Conservation (phyloP, 2,113 vertebrate genomes). For the Aplodontia rufa region DNA sequence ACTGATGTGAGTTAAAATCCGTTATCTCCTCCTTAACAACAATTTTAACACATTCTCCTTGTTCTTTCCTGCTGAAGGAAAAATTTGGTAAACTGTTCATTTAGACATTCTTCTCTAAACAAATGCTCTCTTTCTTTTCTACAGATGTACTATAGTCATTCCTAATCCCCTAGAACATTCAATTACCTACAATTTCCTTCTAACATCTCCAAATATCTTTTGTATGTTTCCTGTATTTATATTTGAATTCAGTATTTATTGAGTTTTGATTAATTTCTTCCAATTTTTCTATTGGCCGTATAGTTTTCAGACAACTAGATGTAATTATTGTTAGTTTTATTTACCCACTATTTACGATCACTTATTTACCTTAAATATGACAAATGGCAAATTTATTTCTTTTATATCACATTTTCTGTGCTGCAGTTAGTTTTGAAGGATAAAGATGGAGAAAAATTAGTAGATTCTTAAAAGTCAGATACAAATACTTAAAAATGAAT, state of each 20-base stretch:
- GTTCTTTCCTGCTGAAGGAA: not conserved
- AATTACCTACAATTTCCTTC: not conserved
- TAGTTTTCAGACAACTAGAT: not conserved
- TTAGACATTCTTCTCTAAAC: not conserved
- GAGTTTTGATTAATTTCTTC: not conserved
- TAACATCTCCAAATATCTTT: not conserved
- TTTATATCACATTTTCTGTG: not conserved
- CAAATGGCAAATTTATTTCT: not conserved
- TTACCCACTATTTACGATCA: not conserved
- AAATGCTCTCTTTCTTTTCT: not conserved
- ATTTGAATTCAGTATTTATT: not conserved
- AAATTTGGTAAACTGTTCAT: not conserved
- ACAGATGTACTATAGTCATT: not conserved
- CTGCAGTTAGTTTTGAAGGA: not conserved
- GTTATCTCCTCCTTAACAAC: not conserved
- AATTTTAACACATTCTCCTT: not conserved
- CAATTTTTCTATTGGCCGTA: not conserved
- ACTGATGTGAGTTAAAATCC: not conserved
- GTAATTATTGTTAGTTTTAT: not conserved
- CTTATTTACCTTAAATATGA: not conserved
- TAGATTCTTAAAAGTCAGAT: not conserved
- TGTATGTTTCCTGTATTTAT: not conserved
- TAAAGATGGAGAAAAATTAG: not conserved
- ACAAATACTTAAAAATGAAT: not conserved
- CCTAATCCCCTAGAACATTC: not conserved